Conservation (phyloP, 2,888 invertebrate species). For the Thecocarcelia acutangulata region DNA sequence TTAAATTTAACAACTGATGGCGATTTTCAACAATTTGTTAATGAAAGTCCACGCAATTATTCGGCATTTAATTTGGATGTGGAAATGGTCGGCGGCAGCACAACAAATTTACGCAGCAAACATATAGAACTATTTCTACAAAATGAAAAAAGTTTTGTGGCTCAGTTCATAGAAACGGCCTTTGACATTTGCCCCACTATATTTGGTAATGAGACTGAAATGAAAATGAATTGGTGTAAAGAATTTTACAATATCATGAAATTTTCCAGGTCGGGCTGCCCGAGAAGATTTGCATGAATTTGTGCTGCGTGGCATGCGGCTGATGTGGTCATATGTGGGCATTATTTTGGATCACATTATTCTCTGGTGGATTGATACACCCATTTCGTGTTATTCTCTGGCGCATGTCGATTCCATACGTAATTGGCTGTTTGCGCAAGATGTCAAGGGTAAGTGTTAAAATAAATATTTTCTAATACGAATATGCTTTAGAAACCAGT, state of each 20-base stretch:
- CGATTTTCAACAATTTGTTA: constrained; percentile 73
- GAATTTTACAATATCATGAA: neutral
- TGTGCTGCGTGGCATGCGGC: constrained; percentile 77
- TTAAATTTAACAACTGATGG: constrained; percentile 76
- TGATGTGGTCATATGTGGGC: constrained; percentile 90
- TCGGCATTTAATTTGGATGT: constrained; percentile 60
- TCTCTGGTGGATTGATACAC: constrained; percentile 91
- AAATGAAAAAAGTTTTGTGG: constrained; percentile 75
- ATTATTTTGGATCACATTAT: constrained; percentile 90
- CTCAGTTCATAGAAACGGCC: constrained; percentile 76
- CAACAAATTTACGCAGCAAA: constrained; percentile 71
- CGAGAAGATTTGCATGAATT: constrained; percentile 75
- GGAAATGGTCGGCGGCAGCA: constrained; percentile 30
- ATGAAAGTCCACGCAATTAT: constrained; percentile 73
- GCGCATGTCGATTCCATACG: constrained; percentile 78
- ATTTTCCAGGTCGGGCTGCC: constrained; percentile 39
- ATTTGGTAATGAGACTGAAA: constrained; percentile 72
- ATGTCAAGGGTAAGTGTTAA: constrained; percentile 73
- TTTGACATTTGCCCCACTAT: constrained; percentile 77
- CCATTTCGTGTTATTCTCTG: constrained; percentile 84
- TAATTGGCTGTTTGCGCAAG: constrained; percentile 76
- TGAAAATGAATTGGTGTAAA: neutral
- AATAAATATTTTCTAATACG: too few species aligned
- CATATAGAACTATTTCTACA: constrained; percentile 76
- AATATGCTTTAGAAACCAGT: too few species aligned